A percentile compares a stretch with the other conserved stretches of the same genome.
These are phyloP conservation scores for Chelonoidis abingdonii DNA, from an alignment of 2,113 vertebrate genomes.

Conservation along the genomic window DNA sequence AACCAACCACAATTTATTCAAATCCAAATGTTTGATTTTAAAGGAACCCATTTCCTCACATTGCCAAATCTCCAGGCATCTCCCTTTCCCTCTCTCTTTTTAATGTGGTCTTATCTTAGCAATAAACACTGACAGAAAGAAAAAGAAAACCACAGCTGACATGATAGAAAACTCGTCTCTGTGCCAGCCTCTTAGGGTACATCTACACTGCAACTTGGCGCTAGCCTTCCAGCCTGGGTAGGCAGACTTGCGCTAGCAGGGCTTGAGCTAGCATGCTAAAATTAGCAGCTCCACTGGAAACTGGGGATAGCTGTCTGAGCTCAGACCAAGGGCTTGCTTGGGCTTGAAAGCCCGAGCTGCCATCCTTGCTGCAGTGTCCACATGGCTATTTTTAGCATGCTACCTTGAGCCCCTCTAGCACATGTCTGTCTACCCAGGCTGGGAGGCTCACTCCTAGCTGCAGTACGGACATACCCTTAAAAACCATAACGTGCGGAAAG, in stretches of 20 bases:
- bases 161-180: background rate
- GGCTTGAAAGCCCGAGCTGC: background rate
- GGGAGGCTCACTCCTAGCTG: background rate
- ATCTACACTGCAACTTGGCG: background rate
- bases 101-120: background rate
- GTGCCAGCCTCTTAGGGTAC: background rate
- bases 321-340: background rate
- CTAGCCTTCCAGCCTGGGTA: background rate
- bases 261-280: background rate
- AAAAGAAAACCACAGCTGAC: background rate
- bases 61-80: background rate
- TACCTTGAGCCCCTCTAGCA: background rate
- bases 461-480: background rate
- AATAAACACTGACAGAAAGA: background rate
- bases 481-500: background rate
- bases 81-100: background rate
- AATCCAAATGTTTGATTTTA: background rate
- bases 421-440: background rate
- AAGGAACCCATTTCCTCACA: background rate
- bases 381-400: background rate
- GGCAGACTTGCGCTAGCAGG: background rate
- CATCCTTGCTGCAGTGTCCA: background rate
- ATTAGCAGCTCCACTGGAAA: background rate
- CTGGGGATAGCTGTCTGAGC: background rate
- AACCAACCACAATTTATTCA: background rate